Percentiles rank a stretch among this genome's conserved stretches.
phyloP scores from a whole-genome alignment of 1,140 invertebrate genomes.

The Rhizoglyphus robini region DNA sequence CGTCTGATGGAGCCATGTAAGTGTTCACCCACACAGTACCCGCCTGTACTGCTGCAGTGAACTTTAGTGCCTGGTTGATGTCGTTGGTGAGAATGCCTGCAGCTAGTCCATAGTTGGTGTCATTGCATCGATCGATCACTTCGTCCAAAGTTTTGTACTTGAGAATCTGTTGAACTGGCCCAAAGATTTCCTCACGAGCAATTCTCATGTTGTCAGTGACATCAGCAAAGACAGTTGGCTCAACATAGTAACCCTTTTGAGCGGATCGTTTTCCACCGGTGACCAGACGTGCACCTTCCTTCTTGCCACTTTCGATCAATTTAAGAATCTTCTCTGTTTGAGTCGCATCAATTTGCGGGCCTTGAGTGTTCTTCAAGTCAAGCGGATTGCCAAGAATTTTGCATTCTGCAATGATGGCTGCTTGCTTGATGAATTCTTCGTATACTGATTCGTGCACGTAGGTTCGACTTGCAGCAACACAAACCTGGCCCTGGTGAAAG shows the following conservation, averaged over 20 bases:
- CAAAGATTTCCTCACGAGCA: conserved; percentile 91
- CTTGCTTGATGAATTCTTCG: conserved; percentile 68
- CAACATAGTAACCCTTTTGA: conserved; percentile 74
- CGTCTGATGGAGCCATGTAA: conserved; percentile 56
- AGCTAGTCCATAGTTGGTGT: conserved; percentile 80
- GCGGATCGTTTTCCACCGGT: conserved; percentile 54
- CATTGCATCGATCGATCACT: conserved; percentile 74
- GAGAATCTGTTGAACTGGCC: conserved; percentile 89
- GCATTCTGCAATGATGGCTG: conserved; percentile 54
- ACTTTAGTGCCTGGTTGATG: conserved; percentile 40
- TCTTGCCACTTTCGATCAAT: conserved; percentile 68
- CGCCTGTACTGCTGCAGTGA: conserved; percentile 60
- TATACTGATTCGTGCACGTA: conserved; percentile 67
- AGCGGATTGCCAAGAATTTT: conserved; percentile 80
- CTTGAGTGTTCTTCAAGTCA: conserved; percentile 63
- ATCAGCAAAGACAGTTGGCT: conserved; percentile 93
- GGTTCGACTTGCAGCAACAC: conserved; percentile 70
- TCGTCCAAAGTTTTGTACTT: conserved; percentile 80
- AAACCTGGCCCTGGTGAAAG: conserved; percentile 51
- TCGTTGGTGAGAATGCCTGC: conserved; percentile 68
- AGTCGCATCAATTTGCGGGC: conserved; percentile 78
- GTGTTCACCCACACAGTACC: conserved; percentile 91
- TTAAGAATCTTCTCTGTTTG: conserved; percentile 72
- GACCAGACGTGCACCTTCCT: conserved; percentile 72
- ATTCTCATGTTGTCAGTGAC: conserved; percentile 86